Percentiles rank a stretch among this genome's conserved stretches.
phyloP scores from a whole-genome alignment of 2,888 invertebrate species.

The Lagria hirta region DNA sequence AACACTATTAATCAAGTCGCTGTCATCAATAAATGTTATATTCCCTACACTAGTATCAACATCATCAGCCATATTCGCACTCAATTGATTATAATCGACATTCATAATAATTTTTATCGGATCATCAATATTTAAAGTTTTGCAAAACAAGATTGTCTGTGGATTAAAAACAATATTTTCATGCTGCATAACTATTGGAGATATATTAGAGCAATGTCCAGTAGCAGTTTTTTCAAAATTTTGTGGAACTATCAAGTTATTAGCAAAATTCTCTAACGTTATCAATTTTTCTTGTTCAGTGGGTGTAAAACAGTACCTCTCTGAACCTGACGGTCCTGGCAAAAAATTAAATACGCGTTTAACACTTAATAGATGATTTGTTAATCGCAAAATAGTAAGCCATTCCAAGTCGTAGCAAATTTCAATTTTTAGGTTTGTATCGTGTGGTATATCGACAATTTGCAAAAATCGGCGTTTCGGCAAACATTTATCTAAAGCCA shows the following conservation, averaged over 20 bases:
- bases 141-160: constrained; percentile 70
- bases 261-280: constrained; percentile 65
- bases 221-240: constrained; percentile 78
- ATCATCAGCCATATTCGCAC: constrained; percentile 1
- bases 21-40: constrained; percentile 10
- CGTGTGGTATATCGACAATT: constrained; percentile 65
- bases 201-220: constrained; percentile 38
- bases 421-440: constrained; percentile 58
- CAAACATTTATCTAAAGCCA: constrained; percentile 96
- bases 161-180: constrained; percentile 64
- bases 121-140: constrained; percentile 74
- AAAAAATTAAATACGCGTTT: constrained; percentile 71
- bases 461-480: constrained; percentile 88
- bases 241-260: constrained; percentile 69
- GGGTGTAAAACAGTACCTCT: constrained; percentile 73
- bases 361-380: constrained; percentile 84
- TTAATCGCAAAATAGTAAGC: constrained; percentile 83
- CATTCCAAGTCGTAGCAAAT: constrained; percentile 90
- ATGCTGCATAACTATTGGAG: constrained; percentile 44
- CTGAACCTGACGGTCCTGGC: constrained; percentile 75
- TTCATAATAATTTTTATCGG: constrained; percentile 69
- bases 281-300: constrained; percentile 70
- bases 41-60: constrained; percentile 1
- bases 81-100: constrained; percentile 52
- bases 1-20: constrained; percentile 6